Evolutionary conservation across 2,888 invertebrate species (phyloP), one percentile per base, ranked within the genome.

Genomic region (Hermaeophaga mercurialis): DNA sequence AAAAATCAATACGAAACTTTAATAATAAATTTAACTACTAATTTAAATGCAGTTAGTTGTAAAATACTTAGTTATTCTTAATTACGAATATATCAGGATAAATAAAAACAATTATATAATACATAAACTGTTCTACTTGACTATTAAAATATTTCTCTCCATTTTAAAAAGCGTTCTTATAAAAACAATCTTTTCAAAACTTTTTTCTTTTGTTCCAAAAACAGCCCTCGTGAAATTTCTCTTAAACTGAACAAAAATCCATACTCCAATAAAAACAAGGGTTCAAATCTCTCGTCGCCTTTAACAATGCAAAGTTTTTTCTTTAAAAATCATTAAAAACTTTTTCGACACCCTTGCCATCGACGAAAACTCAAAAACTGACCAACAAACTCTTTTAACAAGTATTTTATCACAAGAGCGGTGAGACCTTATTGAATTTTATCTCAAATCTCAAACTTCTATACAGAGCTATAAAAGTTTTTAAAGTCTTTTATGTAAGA

Each of bases 331-430:
- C 31, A 31, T 31, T 31, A 39, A 39, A 22, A 39, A 39, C 39
- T 39, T 15, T 19, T 22, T 22, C 38, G 38, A 38, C 19, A 38
- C 38, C 38, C 38, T 38, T 38, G n/a, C 38, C 36, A 19, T 34
- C 22, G 47, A 36, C 34, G 24, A 12, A 15, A 12, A 33, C 14
- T 19, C 41, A 3, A 22, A 33, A 41, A 41, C 41, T 50, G 50
- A 50, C 50, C 50, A 50, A 41, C 50, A 26, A 50, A 50, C 50
- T 50, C 50, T 33, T 41, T 50, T 41, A 49, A 50, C 41, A 50
- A 50, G 50, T 50, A 50, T 50, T 50, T 50, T 50, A 50, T 34
- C 22, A 39, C 18, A 41, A 50, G 28, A 28, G 31, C 24, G 50
- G 45, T 12, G 41, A 11, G 11, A 17, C 15, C 11, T 41, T 50